Percentiles rank a stretch among this genome's conserved stretches.
These are phyloP conservation scores for Aricia artaxerxes DNA, from an alignment of 2,888 invertebrate genomes.

Conservation along the genomic window DNA sequence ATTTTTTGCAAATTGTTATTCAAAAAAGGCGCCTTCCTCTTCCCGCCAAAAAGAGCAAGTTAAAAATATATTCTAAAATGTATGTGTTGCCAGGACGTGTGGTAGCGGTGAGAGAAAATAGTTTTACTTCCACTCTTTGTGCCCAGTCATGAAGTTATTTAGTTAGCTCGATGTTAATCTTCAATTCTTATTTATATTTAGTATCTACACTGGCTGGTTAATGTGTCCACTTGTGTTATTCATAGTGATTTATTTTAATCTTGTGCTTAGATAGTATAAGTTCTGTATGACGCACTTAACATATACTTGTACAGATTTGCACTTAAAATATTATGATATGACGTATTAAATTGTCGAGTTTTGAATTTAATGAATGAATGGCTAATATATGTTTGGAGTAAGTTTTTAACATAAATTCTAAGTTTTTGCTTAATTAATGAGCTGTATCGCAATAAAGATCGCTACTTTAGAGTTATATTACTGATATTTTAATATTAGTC, in stretches of 20 bases:
- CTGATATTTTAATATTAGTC: constrained; percentile 34
- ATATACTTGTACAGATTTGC: constrained; percentile 19
- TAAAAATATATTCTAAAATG: constrained; percentile 9
- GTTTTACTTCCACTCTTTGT: constrained; percentile 1
- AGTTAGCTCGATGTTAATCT: constrained; percentile 14
- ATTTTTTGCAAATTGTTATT: no score
- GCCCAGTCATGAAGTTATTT: constrained; percentile 10
- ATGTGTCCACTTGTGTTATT: constrained; percentile 69
- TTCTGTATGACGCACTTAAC: constrained; percentile 6
- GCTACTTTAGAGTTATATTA: constrained; percentile 24
- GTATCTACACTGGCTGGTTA: constrained; percentile 61
- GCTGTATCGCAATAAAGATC: constrained; percentile 9
- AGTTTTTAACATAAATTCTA: constrained; percentile 19
- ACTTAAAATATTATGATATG: constrained; percentile 15
- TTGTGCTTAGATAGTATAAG: constrained; percentile 30
- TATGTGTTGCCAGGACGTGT: not conserved
- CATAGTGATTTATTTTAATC: constrained; percentile 46
- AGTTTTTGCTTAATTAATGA: constrained; percentile 10
- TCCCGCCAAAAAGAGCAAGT: no score
- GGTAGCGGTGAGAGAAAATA: not conserved
- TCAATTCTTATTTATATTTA: constrained; percentile 23
- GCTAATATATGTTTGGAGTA: not conserved
- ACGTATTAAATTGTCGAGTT: constrained; percentile 21
- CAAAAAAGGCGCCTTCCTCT: no score
- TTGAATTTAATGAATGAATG: constrained; percentile 11